Conservation (phyloP, 2,113 vertebrate genomes). For the Mystacornis crossleyi region DNA sequence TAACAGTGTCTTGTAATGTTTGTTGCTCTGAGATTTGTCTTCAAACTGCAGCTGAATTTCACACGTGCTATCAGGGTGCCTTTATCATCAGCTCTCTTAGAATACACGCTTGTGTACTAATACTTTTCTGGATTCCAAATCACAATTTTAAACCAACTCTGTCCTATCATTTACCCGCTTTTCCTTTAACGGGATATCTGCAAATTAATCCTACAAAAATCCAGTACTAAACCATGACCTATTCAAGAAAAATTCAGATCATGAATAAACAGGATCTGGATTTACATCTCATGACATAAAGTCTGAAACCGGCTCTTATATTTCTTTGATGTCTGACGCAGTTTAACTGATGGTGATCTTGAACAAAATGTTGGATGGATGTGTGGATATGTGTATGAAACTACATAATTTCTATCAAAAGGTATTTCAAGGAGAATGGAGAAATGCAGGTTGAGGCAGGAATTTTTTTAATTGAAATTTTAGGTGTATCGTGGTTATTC, state of each 20-base stretch:
- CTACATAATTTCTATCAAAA: neutral
- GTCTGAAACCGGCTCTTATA: neutral
- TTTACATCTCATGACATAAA: neutral
- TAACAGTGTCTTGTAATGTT: neutral
- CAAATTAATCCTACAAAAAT: neutral
- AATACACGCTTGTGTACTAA: neutral
- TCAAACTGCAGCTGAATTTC: neutral
- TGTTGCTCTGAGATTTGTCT: neutral
- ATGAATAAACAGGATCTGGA: neutral
- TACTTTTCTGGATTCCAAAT: neutral
- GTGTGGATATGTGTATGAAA: neutral
- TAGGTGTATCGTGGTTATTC: neutral
- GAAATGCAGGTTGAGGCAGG: neutral
- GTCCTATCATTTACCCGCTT: neutral
- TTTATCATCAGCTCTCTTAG: neutral
- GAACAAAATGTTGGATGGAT: neutral
- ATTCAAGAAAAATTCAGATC: neutral
- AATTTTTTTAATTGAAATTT: neutral
- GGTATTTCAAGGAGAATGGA: neutral
- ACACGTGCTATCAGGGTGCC: fast-evolving
- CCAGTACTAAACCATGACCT: neutral
- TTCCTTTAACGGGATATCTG: neutral
- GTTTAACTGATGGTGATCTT: neutral
- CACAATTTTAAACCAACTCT: neutral
- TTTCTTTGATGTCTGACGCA: neutral